Conservation (phyloP, 2,113 vertebrate species). For the Pipra filicauda region DNA sequence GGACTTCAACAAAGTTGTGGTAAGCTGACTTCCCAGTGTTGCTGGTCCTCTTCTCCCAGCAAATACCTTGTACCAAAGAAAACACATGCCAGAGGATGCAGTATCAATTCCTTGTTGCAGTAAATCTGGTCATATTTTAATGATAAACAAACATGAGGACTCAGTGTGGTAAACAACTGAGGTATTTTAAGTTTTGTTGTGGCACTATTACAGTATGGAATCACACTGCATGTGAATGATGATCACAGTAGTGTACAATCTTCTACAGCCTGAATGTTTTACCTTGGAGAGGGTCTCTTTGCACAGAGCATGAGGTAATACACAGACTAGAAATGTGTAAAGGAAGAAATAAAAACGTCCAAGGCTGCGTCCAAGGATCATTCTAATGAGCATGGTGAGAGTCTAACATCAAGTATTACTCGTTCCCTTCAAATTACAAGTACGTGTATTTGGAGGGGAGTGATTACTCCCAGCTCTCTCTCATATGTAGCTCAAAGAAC, state of each 20-base stretch:
- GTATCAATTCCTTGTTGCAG: background rate
- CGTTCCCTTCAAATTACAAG: background rate
- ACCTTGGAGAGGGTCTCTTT: background rate
- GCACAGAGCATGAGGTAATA: background rate
- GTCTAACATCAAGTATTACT: background rate
- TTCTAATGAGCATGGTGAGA: background rate
- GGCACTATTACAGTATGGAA: background rate
- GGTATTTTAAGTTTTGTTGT: background rate
- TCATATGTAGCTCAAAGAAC: background rate
- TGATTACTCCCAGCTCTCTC: background rate
- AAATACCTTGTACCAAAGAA: background rate
- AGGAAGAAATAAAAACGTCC: background rate
- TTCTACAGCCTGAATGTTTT: background rate
- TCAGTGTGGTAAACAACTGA: background rate
- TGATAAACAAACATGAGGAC: background rate
- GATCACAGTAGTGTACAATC: background rate
- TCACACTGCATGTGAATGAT: background rate
- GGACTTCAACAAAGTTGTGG: constrained; percentile 94
- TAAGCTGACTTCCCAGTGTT: constrained; percentile 67
- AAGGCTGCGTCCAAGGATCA: background rate
- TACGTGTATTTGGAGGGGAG: background rate
- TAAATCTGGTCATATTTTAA: background rate
- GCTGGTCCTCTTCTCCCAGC: background rate
- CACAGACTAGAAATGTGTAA: background rate
- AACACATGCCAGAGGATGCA: background rate